These are phyloP conservation scores for Eupelmus urozonus DNA, from an alignment of 2,888 invertebrate species.

Conservation along the genomic window DNA sequence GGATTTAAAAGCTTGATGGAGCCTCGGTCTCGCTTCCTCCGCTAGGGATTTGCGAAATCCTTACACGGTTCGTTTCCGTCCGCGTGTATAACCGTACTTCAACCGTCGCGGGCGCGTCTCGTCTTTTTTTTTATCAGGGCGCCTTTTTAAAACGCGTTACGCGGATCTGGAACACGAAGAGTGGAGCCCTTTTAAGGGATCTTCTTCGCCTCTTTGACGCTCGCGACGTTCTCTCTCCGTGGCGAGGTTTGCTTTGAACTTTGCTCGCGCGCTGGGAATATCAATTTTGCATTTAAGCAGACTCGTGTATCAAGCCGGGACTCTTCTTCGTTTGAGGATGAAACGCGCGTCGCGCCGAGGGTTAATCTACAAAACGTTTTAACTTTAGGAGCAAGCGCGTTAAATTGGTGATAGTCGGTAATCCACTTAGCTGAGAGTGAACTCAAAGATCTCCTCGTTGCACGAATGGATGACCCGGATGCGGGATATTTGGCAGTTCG, in stretches of 20 bases:
- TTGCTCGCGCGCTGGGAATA: neutral
- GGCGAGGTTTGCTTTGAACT: neutral
- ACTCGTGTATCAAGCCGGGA: neutral
- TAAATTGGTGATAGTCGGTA: neutral
- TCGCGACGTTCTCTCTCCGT: no score
- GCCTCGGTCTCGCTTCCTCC: constrained; percentile 9
- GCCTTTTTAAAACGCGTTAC: constrained; percentile 1
- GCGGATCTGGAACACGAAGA: neutral
- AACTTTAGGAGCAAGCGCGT: neutral
- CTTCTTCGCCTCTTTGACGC: neutral
- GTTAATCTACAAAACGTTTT: neutral
- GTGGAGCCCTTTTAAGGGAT: neutral
- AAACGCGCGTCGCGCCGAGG: no score
- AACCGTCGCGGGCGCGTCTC: neutral
- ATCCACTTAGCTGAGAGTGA: no score
- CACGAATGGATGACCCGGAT: no score
- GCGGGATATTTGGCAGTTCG: no score
- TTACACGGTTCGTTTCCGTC: neutral
- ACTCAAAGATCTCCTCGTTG: no score
- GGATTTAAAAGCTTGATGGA: constrained; percentile 49
- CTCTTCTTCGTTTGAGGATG: no score
- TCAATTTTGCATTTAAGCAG: constrained; percentile 28
- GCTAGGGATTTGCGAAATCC: constrained; percentile 23
- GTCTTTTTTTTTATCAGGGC: neutral
- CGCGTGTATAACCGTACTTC: no score